A percentile compares a stretch with the other conserved stretches of the same genome.
These are phyloP conservation scores for Plotosus lineatus DNA, from an alignment of 2,113 vertebrate genomes.

Conservation along the genomic window DNA sequence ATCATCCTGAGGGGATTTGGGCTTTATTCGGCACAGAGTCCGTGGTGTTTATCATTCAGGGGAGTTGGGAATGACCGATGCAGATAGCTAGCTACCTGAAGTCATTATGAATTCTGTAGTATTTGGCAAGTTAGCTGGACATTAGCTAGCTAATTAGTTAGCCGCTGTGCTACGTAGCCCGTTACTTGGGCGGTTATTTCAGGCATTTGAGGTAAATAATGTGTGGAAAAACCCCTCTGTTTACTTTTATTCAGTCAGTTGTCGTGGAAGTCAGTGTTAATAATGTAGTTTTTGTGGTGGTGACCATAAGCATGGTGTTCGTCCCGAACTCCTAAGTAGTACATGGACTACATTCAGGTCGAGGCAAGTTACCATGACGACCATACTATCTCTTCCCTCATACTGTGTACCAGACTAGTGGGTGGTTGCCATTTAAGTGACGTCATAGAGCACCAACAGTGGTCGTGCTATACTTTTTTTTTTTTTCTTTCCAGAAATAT, in stretches of 20 bases:
- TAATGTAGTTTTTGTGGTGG: background rate
- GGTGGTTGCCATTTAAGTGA: background rate
- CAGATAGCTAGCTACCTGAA: constrained; percentile 2
- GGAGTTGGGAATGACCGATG: background rate
- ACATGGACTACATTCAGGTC: background rate
- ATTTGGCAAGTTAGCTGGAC: background rate
- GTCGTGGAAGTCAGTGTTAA: background rate
- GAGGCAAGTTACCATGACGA: background rate
- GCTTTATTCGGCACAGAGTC: background rate
- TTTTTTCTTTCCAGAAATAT: no score
- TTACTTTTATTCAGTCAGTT: background rate
- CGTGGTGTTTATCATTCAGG: background rate
- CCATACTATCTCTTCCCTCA: background rate
- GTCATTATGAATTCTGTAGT: background rate
- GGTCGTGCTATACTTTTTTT: no score
- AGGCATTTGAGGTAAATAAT: background rate
- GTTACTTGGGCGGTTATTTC: background rate
- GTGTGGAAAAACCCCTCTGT: background rate
- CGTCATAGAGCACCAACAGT: no score
- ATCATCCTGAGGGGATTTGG: background rate
- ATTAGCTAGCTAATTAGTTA: constrained; percentile 66
- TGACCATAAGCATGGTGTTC: background rate
- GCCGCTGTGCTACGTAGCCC: constrained; percentile 56
- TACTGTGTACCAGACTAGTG: background rate
- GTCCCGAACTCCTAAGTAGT: background rate